Conservation (phyloP, 1,140 invertebrate genomes). For the Drosophila virilis region DNA sequence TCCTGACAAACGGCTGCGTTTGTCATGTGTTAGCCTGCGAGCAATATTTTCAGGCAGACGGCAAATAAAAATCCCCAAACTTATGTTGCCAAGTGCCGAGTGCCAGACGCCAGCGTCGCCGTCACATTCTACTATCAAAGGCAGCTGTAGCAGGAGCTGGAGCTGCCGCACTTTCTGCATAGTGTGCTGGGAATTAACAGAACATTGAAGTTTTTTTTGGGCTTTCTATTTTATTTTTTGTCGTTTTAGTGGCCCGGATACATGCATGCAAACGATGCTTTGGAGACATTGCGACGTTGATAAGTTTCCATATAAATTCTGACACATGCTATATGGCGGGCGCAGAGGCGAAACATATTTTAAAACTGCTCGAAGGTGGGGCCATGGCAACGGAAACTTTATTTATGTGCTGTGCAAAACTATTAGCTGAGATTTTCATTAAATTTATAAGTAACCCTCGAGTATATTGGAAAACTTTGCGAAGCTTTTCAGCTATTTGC, state of each 20-base stretch:
- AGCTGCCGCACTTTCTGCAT: constrained; percentile 46
- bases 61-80: constrained; percentile 81
- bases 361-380: constrained; percentile 37
- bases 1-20: constrained; percentile 78
- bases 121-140: constrained; percentile 28
- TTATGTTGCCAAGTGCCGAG: constrained; percentile 67
- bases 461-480: constrained; percentile 68
- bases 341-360: constrained; percentile 43
- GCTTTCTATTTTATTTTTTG: constrained; percentile 17
- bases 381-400: constrained; percentile 38
- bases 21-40: constrained; percentile 76
- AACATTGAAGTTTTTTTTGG: constrained; percentile 57
- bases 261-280: constrained; percentile 74
- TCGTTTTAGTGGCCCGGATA: constrained; percentile 20
- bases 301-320: constrained; percentile 82
- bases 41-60: constrained; percentile 75
- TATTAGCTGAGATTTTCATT: constrained; percentile 80
- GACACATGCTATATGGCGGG: constrained; percentile 57
- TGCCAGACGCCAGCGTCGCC: constrained; percentile 23
- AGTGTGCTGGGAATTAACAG: constrained; percentile 71
- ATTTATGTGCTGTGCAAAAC: constrained; percentile 68
- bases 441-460: constrained; percentile 66
- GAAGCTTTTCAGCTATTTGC: constrained; percentile 43
- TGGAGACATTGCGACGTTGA: constrained; percentile 73
- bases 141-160: constrained; percentile 23